Base-by-base conservation (phyloP, 1,140 invertebrate genomes). In the Tetranychus urticae region DNA sequence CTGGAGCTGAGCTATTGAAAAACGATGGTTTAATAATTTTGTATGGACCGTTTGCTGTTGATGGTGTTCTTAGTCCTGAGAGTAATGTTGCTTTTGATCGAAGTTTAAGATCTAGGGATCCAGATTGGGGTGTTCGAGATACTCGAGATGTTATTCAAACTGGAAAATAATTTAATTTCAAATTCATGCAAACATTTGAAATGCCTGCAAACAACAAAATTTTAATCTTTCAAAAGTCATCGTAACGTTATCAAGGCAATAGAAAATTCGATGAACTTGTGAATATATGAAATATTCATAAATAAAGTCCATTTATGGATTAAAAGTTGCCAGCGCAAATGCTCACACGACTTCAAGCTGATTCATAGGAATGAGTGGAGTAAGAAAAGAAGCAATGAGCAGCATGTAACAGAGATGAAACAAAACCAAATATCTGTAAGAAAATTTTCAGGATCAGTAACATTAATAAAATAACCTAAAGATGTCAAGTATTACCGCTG, bases 111-210 rank as follows among this genome's bases (percentile, higher is more conserved):
- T 65, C 69, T 4, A 76, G 78, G 65, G 76, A 90, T 71, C 70
- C 79, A 5, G 70, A 72, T 46, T 90, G 83, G 82, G 87, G 87
- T 34, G 68, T 91, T 3, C 72, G 86, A 66, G 86, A 90, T 70
- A 77, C 88, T 58, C 70, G 69, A 61, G 80, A 86, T 67, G 69
- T 91, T 47, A 73, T 80, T 62, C 74, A 78, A 67, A 67, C 86
- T 64, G 87, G 80, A 0, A 68, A 73, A 37, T 65, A 77, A 42
- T 78, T 82, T 71, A 75, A 77, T 34, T 72, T 91, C 80, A 85
- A 68, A 83, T 89, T 82, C 87, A 86, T 34, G 79, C 86, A 31
- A 88, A 90, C 73, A 91, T n/a, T n/a, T n/a, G n/a, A n/a, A n/a
- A n/a, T n/a, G n/a, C n/a, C n/a, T 34, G 79, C 86, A 31, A 88